Conservation (phyloP, 92 coral and sea anemone genomes). For the Metridium senile region DNA sequence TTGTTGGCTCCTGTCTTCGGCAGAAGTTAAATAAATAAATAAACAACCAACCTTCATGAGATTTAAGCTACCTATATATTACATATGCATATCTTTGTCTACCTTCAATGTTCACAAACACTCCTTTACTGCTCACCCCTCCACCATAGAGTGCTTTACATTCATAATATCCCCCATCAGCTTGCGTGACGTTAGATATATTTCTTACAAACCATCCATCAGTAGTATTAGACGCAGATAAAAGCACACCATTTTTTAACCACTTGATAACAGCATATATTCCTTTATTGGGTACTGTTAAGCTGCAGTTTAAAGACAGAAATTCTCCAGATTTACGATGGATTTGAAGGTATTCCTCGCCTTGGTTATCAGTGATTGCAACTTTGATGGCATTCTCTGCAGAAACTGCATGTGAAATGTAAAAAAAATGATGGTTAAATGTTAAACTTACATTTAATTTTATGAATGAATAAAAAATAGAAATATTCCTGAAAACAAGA, state of each 20-base stretch:
- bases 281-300: neutral
- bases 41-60: too few relatives aligned
- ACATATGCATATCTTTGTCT: neutral
- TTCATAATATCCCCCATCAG: constrained; percentile 17
- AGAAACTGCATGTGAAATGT: neutral
- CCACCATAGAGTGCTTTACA: constrained; percentile 2
- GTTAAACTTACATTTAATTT: neutral
- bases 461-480: too few relatives aligned
- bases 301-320: constrained; percentile 1
- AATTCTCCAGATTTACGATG: neutral
- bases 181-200: neutral
- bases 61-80: neutral
- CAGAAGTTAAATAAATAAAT: too few relatives aligned
- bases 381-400: neutral
- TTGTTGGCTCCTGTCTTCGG: too few relatives aligned
- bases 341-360: neutral
- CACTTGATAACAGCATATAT: neutral
- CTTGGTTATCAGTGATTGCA: neutral
- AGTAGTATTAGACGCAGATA: neutral
- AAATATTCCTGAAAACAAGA: too few relatives aligned
- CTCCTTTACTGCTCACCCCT: neutral
- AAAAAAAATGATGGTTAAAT: neutral
- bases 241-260: neutral
- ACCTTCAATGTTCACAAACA: constrained; percentile 4
- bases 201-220: constrained; percentile 4